Evolutionary conservation across 2,888 invertebrate species (phyloP).

Genomic region (Napeogenes sylphis): DNA sequence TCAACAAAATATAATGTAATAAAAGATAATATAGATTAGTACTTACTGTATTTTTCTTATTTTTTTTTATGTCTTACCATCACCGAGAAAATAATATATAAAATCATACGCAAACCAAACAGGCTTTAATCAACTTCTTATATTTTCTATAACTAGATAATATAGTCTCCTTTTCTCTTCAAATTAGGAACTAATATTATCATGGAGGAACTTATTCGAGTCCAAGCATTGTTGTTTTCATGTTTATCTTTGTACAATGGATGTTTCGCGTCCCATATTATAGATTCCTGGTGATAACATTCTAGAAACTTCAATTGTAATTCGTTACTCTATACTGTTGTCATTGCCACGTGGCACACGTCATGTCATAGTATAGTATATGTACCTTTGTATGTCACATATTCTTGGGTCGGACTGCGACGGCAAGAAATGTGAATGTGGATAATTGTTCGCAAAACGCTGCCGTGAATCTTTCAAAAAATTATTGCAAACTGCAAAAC

Average conservation of each 20-base stretch:
- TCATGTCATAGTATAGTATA: no score
- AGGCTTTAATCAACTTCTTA: slow-evolving; percentile 13
- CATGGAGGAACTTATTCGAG: slow-evolving; percentile 6
- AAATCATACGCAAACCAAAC: slow-evolving; percentile 30
- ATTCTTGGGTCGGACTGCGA: no score
- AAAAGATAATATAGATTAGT: not conserved
- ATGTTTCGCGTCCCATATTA: slow-evolving; percentile 8
- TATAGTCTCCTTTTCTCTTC: slow-evolving; percentile 10
- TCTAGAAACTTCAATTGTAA: slow-evolving; percentile 7
- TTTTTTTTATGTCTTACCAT: no score
- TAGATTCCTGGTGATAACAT: slow-evolving; percentile 3
- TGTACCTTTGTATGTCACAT: no score
- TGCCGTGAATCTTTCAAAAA: no score
- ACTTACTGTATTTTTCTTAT: no score
- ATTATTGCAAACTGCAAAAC: no score
- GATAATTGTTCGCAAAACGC: no score
- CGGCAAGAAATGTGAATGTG: no score
- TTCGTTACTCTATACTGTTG: slow-evolving; percentile 6
- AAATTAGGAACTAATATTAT: not conserved
- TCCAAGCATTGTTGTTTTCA: slow-evolving; percentile 6
- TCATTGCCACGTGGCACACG: no score
- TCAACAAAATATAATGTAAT: not conserved
- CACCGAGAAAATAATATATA: slow-evolving; percentile 22
- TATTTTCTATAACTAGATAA: slow-evolving; percentile 11
- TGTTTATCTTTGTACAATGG: slow-evolving; percentile 1